These are phyloP conservation scores for Falco cherrug DNA, from an alignment of 2,797 vertebrate species.

Conservation along the genomic window DNA sequence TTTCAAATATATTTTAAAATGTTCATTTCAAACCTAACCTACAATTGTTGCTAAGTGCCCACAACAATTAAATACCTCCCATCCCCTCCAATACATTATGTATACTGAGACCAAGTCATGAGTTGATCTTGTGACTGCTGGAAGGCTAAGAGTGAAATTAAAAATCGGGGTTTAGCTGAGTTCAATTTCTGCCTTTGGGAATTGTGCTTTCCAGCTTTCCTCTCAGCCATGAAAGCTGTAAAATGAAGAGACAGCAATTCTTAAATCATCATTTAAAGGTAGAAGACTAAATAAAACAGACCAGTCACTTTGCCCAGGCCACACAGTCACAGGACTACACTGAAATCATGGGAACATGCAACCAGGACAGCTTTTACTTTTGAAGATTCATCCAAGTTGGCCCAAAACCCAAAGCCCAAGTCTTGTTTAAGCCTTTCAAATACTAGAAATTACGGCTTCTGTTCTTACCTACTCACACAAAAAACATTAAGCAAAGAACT, in stretches of 20 bases:
- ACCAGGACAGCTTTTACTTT: neutral
- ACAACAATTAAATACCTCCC: constrained; percentile 21
- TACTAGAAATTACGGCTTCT: neutral
- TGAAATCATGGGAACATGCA: neutral
- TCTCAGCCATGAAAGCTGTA: neutral
- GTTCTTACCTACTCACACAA: neutral
- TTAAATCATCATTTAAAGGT: neutral
- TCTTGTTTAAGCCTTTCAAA: neutral
- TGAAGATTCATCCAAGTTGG: neutral
- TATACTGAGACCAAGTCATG: constrained; percentile 52
- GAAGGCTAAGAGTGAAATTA: constrained; percentile 50
- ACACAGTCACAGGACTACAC: neutral
- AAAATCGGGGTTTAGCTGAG: constrained; percentile 34
- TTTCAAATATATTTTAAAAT: constrained; percentile 3
- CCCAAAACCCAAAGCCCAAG: neutral
- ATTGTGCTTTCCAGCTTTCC: constrained; percentile 32
- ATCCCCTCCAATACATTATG: constrained; percentile 40
- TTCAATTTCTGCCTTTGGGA: constrained; percentile 31
- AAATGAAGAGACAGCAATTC: constrained; percentile 11
- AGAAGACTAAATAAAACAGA: neutral
- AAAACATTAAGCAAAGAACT: neutral
- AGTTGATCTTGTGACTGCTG: constrained; percentile 62
- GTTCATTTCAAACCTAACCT: neutral
- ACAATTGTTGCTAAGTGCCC: neutral
- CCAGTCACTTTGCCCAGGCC: neutral